phyloP scores from a whole-genome alignment of 2,797 vertebrate genomes.

The Oreortyx pictus region DNA sequence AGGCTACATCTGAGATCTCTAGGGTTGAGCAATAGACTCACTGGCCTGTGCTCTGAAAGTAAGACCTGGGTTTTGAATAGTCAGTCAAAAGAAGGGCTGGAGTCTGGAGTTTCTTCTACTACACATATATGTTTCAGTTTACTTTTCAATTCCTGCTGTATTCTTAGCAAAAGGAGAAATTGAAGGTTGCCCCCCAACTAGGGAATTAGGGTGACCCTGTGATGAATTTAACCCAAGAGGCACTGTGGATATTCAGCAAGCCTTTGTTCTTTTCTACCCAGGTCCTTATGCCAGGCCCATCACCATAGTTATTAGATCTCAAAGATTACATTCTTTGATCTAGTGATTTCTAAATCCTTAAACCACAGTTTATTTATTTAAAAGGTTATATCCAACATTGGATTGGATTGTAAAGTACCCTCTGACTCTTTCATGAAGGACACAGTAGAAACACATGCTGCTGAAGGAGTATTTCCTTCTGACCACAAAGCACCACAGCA shows the following conservation, averaged over 20 bases:
- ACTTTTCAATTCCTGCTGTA: background rate
- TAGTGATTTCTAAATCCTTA: constrained; percentile 71
- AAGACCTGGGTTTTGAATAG: background rate
- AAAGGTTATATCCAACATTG: constrained; percentile 67
- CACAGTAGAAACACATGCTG: constrained; percentile 49
- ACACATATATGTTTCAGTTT: background rate
- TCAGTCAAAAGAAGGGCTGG: background rate
- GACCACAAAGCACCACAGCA: constrained; percentile 31
- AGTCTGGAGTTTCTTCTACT: background rate
- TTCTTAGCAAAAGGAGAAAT: constrained; percentile 18
- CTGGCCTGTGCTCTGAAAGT: background rate
- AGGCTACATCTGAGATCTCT: background rate
- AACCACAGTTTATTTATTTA: constrained; percentile 71
- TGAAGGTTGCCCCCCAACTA: background rate
- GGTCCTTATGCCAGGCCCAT: constrained; percentile 55
- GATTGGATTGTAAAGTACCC: constrained; percentile 65
- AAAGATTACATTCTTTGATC: constrained; percentile 71
- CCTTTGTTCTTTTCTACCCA: constrained; percentile 49
- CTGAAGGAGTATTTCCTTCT: background rate
- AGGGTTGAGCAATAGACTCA: background rate
- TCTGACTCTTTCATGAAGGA: constrained; percentile 72
- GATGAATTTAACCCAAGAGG: constrained; percentile 35
- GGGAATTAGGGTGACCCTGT: constrained; percentile 8
- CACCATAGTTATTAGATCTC: constrained; percentile 67
- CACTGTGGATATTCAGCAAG: constrained; percentile 5